A percentile compares a stretch with the other conserved stretches of the same genome.
phyloP scores from a whole-genome alignment of 2,113 vertebrate genomes.

The Entosphenus tridentatus region DNA sequence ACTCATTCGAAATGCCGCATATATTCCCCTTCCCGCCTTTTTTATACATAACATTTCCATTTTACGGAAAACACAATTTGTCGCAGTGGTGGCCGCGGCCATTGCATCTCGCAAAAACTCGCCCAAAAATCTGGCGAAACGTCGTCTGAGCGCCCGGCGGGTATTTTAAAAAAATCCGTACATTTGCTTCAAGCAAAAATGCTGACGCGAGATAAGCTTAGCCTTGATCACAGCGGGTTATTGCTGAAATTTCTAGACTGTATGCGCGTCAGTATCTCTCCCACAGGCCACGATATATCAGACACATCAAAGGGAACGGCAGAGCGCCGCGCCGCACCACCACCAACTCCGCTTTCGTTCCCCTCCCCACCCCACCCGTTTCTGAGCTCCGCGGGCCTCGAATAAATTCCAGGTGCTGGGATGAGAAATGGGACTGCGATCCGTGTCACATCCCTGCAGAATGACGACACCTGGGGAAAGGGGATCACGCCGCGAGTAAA shows the following conservation, averaged over 20 bases:
- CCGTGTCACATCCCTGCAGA: conserved; percentile 6
- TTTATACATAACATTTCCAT: too few species aligned
- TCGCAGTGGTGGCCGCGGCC: too few species aligned
- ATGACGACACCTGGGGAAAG: conserved; percentile 2
- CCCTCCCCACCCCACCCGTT: background rate
- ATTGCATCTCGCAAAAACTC: too few species aligned
- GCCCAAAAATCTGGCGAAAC: too few species aligned
- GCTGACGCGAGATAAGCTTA: too few species aligned
- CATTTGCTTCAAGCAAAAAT: too few species aligned
- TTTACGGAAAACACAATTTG: too few species aligned
- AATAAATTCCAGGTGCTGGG: conserved; percentile 7
- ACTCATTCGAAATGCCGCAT: too few species aligned
- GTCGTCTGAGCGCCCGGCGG: too few species aligned
- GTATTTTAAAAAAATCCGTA: too few species aligned
- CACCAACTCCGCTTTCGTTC: background rate
- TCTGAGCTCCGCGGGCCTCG: conserved; percentile 1
- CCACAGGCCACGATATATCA: conserved; percentile 2
- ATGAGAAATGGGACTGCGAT: conserved; percentile 2
- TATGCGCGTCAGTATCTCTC: background rate
- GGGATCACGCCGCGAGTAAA: conserved; percentile 2
- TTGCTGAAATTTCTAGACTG: background rate
- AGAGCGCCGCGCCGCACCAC: background rate
- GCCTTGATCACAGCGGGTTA: conserved; percentile 6
- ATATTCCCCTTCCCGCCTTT: too few species aligned
- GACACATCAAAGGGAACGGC: background rate